Percentiles rank a stretch among this genome's conserved stretches.
Conservation (phyloP, 2,888 invertebrate species). For the Ashinkailepas kermadecensis region DNA sequence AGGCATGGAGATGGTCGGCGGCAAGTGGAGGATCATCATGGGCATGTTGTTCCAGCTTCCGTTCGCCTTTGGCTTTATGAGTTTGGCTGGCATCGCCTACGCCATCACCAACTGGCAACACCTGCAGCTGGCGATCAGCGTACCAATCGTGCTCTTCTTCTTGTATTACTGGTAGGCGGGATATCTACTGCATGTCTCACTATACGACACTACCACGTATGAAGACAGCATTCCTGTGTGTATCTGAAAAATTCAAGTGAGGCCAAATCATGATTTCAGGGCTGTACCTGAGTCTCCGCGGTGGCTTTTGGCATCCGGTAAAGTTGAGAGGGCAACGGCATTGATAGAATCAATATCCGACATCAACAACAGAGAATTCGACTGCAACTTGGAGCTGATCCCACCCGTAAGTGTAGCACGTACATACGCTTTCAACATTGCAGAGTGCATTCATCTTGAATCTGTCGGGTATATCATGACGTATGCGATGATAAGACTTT, state of each 20-base stretch:
- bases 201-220: no score
- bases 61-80: conserved; percentile 32
- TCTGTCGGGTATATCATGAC: no score
- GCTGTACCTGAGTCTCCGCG: conserved; percentile 25
- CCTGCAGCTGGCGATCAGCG: conserved; percentile 30
- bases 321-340: neutral
- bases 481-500: no score
- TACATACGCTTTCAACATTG: no score
- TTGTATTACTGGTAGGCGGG: conserved; percentile 26
- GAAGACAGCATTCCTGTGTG: no score
- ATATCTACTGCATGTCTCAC: no score
- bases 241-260: no score
- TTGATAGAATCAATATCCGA: conserved; percentile 12
- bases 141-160: conserved; percentile 26
- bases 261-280: neutral
- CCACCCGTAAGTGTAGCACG: neutral
- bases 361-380: conserved; percentile 15
- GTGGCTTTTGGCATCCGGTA: conserved; percentile 26
- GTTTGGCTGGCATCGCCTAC: conserved; percentile 30
- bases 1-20: conserved; percentile 33
- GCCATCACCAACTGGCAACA: conserved; percentile 31
- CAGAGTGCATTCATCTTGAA: no score
- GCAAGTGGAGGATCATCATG: conserved; percentile 28
- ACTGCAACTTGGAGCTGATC: neutral
- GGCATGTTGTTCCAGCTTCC: conserved; percentile 29